Percentiles rank a stretch among this genome's conserved stretches.
phyloP scores from a whole-genome alignment of 2,797 vertebrate genomes.

The Salarias fasciatus region DNA sequence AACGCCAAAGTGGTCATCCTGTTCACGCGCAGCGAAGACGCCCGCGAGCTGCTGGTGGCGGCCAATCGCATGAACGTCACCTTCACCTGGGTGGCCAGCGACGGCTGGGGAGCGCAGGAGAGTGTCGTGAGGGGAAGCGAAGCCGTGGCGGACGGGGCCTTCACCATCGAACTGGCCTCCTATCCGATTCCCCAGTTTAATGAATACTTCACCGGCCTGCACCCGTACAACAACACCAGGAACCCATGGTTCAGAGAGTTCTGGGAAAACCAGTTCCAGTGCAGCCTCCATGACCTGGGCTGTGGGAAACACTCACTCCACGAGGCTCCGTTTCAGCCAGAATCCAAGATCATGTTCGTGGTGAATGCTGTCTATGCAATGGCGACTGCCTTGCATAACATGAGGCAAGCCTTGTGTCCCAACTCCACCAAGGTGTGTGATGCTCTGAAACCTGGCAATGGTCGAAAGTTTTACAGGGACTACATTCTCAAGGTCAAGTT shows the following conservation, averaged over 20 bases:
- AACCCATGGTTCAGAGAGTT: slow-evolving; percentile 98
- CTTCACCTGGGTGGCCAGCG: slow-evolving; percentile 98
- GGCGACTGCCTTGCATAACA: slow-evolving; percentile 93
- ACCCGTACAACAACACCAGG: slow-evolving; percentile 93
- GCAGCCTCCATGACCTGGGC: slow-evolving; percentile 87
- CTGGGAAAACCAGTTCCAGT: slow-evolving; percentile 96
- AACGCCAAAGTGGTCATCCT: slow-evolving; percentile 94
- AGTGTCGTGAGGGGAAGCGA: slow-evolving; percentile 95
- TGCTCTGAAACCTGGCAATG: slow-evolving; percentile 92
- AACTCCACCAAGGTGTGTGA: slow-evolving; percentile 92
- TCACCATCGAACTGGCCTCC: slow-evolving; percentile 97
- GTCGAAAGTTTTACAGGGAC: slow-evolving; percentile 95
- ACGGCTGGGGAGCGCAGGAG: slow-evolving; percentile 97
- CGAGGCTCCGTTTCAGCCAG: slow-evolving; percentile 90
- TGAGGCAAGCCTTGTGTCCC: slow-evolving; percentile 92
- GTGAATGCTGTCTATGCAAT: slow-evolving; percentile 97
- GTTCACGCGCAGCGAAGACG: slow-evolving; percentile 95
- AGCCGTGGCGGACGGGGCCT: slow-evolving; percentile 91
- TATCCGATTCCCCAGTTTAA: slow-evolving; percentile 92
- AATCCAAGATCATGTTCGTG: slow-evolving; percentile 98
- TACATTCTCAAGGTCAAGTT: slow-evolving; percentile 97
- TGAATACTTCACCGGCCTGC: slow-evolving; percentile 90
- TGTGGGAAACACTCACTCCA: slow-evolving; percentile 89
- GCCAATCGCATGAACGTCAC: slow-evolving; percentile 91
- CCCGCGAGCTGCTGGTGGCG: slow-evolving; percentile 92